Conservation (phyloP, 2,113 vertebrate genomes). For the Hystrix brachyura region DNA sequence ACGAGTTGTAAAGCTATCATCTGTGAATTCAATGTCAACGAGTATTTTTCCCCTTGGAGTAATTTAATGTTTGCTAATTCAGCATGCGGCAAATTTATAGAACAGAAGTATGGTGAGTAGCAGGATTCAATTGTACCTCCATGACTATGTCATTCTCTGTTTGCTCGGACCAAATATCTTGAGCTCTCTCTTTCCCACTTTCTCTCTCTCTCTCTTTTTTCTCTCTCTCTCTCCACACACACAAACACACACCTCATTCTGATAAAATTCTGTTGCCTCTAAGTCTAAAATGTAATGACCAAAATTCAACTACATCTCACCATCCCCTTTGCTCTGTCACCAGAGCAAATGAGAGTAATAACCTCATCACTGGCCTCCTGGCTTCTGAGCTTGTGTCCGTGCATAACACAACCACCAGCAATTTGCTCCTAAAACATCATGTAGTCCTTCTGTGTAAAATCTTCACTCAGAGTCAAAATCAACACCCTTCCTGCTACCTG, state of each 20-base stretch:
- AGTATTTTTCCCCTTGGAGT: neutral
- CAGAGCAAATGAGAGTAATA: neutral
- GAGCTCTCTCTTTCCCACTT: no score
- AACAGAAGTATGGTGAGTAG: neutral
- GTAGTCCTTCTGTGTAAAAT: neutral
- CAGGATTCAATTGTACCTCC: neutral
- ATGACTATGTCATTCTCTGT: neutral
- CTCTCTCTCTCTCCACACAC: neutral
- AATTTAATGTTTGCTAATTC: neutral
- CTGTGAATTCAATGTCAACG: neutral
- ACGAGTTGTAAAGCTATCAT: neutral
- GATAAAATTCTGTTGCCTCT: neutral
- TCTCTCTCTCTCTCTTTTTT: neutral
- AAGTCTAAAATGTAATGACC: neutral
- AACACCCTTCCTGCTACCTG: neutral
- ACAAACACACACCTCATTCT: neutral
- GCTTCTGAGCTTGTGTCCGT: neutral
- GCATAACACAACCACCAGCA: neutral
- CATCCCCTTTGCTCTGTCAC: neutral
- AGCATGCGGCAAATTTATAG: neutral
- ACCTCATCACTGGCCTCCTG: neutral
- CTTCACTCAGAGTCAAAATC: neutral
- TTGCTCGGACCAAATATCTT: neutral
- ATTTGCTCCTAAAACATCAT: neutral
- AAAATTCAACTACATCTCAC: neutral